Evolutionary conservation across 1,140 invertebrate genomes (phyloP).

Genomic region (Belonocnema kinseyi): DNA sequence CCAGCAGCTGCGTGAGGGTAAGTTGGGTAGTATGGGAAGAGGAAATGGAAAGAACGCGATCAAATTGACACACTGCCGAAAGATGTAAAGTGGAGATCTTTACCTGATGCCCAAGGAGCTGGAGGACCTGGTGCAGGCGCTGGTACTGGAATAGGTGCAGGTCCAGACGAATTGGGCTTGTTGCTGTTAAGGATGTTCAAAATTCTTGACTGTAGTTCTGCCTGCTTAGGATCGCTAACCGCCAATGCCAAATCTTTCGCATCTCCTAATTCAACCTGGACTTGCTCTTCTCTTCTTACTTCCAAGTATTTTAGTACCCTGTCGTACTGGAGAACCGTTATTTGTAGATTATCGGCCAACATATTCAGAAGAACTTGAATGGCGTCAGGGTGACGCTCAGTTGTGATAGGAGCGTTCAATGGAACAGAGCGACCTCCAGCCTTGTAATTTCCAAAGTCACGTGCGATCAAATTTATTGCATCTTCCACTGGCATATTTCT

Average conservation of each 20-base stretch:
- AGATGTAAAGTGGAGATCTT: neutral
- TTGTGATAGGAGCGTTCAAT: conserved; percentile 64
- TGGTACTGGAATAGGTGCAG: conserved; percentile 65
- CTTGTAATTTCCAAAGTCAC: conserved; percentile 89
- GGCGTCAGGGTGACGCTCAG: conserved; percentile 80
- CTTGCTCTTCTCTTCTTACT: conserved; percentile 83
- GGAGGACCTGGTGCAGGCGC: conserved; percentile 59
- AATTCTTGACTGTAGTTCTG: conserved; percentile 89
- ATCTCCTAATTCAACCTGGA: conserved; percentile 82
- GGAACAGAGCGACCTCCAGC: conserved; percentile 76
- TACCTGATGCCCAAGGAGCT: conserved; percentile 56
- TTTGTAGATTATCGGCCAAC: conserved; percentile 85
- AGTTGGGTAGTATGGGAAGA: no score
- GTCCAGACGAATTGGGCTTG: conserved; percentile 58
- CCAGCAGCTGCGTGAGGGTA: no score
- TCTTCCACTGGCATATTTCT: conserved; percentile 96
- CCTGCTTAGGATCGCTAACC: conserved; percentile 77
- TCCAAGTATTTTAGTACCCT: conserved; percentile 87
- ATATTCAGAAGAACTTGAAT: conserved; percentile 87
- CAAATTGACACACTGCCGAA: neutral
- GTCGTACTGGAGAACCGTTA: conserved; percentile 89
- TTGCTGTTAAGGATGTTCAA: conserved; percentile 86
- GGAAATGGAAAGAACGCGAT: no score
- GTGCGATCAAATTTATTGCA: conserved; percentile 85
- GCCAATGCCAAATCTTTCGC: conserved; percentile 74